Conservation (phyloP, 2,113 vertebrate species). For the Mastomys natalensis region DNA sequence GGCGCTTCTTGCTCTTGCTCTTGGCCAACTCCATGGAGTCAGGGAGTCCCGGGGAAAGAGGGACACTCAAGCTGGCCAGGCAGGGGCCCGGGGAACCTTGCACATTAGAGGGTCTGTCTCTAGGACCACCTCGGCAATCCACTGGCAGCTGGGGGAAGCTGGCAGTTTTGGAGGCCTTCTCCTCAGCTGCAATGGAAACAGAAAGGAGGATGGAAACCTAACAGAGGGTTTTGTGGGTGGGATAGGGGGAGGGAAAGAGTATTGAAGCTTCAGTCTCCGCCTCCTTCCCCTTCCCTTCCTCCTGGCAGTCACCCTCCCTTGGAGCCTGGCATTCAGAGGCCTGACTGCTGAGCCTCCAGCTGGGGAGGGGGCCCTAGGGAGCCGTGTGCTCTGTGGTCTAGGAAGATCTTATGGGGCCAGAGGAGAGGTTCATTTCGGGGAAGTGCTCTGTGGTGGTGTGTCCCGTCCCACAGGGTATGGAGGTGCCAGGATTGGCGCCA, state of each 20-base stretch:
- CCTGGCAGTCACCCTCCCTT: slow-evolving; percentile 59
- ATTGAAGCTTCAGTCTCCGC: slow-evolving; percentile 50
- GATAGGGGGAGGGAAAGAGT: slow-evolving; percentile 56
- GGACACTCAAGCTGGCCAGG: slow-evolving; percentile 74
- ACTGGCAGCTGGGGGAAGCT: slow-evolving; percentile 88
- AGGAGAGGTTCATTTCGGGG: slow-evolving; percentile 74
- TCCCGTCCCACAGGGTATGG: slow-evolving; percentile 72
- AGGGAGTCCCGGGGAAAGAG: slow-evolving; percentile 89
- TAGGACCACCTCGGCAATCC: slow-evolving; percentile 84
- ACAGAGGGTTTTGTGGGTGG: slow-evolving; percentile 76
- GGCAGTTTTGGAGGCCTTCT: slow-evolving; percentile 89
- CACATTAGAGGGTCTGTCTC: slow-evolving; percentile 85
- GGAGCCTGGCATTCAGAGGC: slow-evolving; percentile 74
- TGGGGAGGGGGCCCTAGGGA: slow-evolving; percentile 77
- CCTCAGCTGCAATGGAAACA: slow-evolving; percentile 85
- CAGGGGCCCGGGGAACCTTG: slow-evolving; percentile 77
- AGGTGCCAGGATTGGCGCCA: slow-evolving; percentile 70
- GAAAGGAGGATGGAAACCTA: slow-evolving; percentile 59
- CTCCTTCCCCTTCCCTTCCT: slow-evolving; percentile 35
- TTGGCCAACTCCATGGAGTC: slow-evolving; percentile 86
- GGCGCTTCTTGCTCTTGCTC: slow-evolving; percentile 94
- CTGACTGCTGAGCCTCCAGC: slow-evolving; percentile 72
- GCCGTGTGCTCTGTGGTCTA: slow-evolving; percentile 79
- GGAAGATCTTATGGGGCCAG: slow-evolving; percentile 64
- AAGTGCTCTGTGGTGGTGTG: slow-evolving; percentile 70